Evolutionary conservation across 2,888 invertebrate species (phyloP).

Genomic region (Lepidonotus clava): DNA sequence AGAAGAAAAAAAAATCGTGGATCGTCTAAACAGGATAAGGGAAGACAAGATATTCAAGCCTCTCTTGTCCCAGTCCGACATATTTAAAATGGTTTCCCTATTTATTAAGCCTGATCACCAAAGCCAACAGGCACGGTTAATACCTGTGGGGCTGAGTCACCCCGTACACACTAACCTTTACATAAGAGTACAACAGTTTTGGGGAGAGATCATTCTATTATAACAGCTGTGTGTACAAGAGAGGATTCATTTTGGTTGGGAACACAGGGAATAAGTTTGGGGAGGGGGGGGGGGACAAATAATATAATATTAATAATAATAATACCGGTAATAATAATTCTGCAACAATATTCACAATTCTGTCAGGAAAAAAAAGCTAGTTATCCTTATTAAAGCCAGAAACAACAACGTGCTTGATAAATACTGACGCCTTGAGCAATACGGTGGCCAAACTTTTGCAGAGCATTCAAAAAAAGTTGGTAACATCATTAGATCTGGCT

Average conservation of each 20-base stretch:
- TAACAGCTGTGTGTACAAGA: slow-evolving; percentile 26
- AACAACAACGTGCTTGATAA: slow-evolving; percentile 46
- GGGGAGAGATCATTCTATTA: background rate
- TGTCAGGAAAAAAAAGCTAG: slow-evolving; percentile 27
- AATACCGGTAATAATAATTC: slow-evolving; percentile 25
- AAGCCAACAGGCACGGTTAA: too few relatives aligned
- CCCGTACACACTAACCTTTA: background rate
- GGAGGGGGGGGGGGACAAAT: background rate
- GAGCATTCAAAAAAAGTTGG: slow-evolving; percentile 44
- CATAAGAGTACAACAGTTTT: slow-evolving; percentile 22
- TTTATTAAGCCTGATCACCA: too few relatives aligned
- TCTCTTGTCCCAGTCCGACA: slow-evolving; percentile 1
- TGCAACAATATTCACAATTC: slow-evolving; percentile 39
- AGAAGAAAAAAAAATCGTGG: too few relatives aligned
- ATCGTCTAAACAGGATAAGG: background rate
- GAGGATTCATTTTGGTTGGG: too few relatives aligned
- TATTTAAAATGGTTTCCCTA: background rate
- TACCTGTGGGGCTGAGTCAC: background rate
- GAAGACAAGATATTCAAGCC: background rate
- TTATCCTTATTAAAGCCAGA: slow-evolving; percentile 12
- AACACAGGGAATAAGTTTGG: too few relatives aligned
- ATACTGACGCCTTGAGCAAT: slow-evolving; percentile 44
- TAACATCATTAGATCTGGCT: slow-evolving; percentile 32
- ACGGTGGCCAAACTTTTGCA: slow-evolving; percentile 39
- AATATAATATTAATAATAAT: too few relatives aligned